Conservation (phyloP, 2,797 vertebrate species). For the Lagorchestes hirsutus region DNA sequence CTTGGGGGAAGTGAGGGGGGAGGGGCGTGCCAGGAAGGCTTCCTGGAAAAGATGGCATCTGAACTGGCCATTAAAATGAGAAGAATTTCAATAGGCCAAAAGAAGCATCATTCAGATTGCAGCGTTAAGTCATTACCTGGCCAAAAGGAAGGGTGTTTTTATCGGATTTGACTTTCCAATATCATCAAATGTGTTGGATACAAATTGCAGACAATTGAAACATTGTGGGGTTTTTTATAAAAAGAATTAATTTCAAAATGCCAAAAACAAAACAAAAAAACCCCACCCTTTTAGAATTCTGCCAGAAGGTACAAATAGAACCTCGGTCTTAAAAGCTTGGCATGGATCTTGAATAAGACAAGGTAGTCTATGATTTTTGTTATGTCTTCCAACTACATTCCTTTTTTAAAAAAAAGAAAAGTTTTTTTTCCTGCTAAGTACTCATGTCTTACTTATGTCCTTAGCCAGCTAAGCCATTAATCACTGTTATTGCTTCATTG, state of each 20-base stretch:
- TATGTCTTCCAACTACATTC: slow-evolving; percentile 40
- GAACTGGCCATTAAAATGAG: background rate
- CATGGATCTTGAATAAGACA: background rate
- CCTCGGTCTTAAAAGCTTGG: slow-evolving; percentile 3
- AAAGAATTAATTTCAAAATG: slow-evolving; percentile 34
- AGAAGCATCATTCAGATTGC: background rate
- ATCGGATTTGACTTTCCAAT: background rate
- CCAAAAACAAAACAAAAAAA: background rate
- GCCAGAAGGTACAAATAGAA: slow-evolving; percentile 26
- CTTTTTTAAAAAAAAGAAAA: slow-evolving; percentile 23
- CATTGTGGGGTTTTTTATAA: slow-evolving; percentile 1
- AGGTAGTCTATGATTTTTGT: slow-evolving; percentile 14
- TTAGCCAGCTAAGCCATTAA: slow-evolving; percentile 59
- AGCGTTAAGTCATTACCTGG: background rate
- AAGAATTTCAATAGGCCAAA: background rate
- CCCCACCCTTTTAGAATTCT: slow-evolving; percentile 30
- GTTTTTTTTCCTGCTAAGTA: slow-evolving; percentile 7
- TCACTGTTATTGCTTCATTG: slow-evolving; percentile 60
- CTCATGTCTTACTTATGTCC: slow-evolving; percentile 40
- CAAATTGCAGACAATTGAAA: slow-evolving; percentile 44
- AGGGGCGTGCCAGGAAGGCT: background rate
- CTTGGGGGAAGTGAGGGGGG: background rate
- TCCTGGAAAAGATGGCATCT: background rate
- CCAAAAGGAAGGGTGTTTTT: background rate
- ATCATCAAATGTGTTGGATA: background rate